Evolutionary conservation across 2,113 vertebrate genomes (phyloP), one percentile per base, ranked within the genome.

Genomic region (Chloroceryle aenea): DNA sequence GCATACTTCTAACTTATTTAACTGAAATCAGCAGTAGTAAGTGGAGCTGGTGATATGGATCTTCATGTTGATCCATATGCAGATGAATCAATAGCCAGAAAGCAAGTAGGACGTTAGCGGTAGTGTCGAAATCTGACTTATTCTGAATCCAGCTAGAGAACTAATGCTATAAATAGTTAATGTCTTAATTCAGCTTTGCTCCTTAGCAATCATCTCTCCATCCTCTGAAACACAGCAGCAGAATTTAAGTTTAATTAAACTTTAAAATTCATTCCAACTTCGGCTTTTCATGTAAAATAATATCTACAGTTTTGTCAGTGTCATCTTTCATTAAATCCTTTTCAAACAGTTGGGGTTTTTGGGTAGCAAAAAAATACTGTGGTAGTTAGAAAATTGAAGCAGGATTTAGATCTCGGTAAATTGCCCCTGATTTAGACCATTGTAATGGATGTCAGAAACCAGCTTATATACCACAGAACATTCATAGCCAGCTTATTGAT

Each of bases 231-330:
- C 40, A 55, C 42, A 86, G 56, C 34, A 86, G 23, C 30, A 48
- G 47, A 74, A 95, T 14, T 93, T 66, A 53, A 87, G 45, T 71
- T 96, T 74, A 94, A 95, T 95, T 80, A 93, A 80, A 84, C 74
- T 93, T 81, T 75, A 92, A n/a, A 78, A 26, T 88, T 95, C 66
- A 81, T 73, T 63, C 10, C 27, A 48, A 64, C 12, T 29, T 78
- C 36, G 92, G 30, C n/a, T 84, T 93, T 95, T 93, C 13, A n/a
- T 92, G 48, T 83, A 66, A 92, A 94, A 61, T 79, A 87, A 82
- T 22, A 83, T 10, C 43, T 91, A 47, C 29, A 43, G 23, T 19
- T 74, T 88, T 90, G 61, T 68, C 78, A 84, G 72, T 88, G 68
- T 56, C 66, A 89, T 53, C 69, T 71, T 75, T 91, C 53, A 56